These are phyloP conservation scores for Drosophila helvetica DNA, from an alignment of 2,888 invertebrate species.

Conservation along the genomic window DNA sequence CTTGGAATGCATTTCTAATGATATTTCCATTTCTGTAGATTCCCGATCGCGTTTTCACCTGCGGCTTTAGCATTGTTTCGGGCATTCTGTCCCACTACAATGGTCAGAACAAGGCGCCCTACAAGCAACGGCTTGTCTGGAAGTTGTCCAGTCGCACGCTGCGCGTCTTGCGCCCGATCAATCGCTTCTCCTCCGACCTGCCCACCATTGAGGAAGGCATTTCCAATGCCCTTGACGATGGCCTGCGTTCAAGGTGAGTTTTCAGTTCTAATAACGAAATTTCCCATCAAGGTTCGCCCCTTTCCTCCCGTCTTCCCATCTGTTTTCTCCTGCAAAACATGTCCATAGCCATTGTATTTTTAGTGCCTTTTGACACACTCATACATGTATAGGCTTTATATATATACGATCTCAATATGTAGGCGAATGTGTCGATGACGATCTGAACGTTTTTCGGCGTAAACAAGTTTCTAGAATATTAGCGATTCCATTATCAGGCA, in stretches of 20 bases:
- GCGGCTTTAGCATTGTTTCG: slow-evolving; percentile 87
- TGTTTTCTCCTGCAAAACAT: not conserved
- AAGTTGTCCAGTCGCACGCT: slow-evolving; percentile 89
- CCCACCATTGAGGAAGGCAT: slow-evolving; percentile 90
- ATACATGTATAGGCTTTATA: not conserved
- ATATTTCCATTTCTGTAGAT: slow-evolving; percentile 85
- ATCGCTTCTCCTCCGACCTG: slow-evolving; percentile 88
- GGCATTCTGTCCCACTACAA: slow-evolving; percentile 89
- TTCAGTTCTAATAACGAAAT: not conserved
- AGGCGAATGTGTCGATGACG: slow-evolving; percentile 51
- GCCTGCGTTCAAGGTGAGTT: slow-evolving; percentile 83
- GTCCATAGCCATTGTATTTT: slow-evolving; percentile 49
- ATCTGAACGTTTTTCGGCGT: slow-evolving; percentile 59
- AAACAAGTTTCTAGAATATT: slow-evolving; percentile 80
- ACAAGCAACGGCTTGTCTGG: slow-evolving; percentile 91
- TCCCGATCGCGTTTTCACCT: slow-evolving; percentile 87
- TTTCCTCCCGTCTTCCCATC: not conserved
- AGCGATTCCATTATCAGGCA: slow-evolving; percentile 71
- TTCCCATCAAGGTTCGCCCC: slow-evolving; percentile 4
- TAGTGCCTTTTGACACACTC: slow-evolving; percentile 43
- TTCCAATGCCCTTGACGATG: slow-evolving; percentile 82
- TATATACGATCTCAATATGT: slow-evolving; percentile 48
- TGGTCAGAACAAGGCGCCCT: slow-evolving; percentile 87
- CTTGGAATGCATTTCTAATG: not conserved
- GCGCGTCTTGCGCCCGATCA: slow-evolving; percentile 89